Evolutionary conservation across 2,113 vertebrate genomes (phyloP), one percentile per base, ranked within the genome.

Genomic region (Hemibates koningsi): DNA sequence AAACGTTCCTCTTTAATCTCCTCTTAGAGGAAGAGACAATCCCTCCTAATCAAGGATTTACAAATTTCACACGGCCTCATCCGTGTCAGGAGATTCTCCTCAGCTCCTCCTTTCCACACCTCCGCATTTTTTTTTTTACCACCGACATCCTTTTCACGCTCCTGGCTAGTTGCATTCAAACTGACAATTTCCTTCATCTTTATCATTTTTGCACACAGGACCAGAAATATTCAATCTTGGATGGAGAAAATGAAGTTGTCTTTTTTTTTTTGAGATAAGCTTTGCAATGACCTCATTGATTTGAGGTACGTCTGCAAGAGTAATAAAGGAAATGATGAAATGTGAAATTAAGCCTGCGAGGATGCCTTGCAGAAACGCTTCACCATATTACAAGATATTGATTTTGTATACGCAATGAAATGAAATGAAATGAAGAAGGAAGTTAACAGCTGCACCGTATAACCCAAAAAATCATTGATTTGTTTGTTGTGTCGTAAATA

Each of bases 41-140:
- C 86, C 86, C 9, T 87, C 82, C 85, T 91, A 88, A 93, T 94
- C 88, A 91, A 89, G 87, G 78, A 81, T 87, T 91, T 85, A 16
- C 16, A 61, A 36, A 93, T 94, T 93, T 92, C 85, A 85, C 88
- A 92, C 76, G 17, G 83, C 41, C 29, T 92, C 90, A 81, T 91
- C 81, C 6, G 4, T 86, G 85, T 89, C 89, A 82, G 61, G 61
- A 82, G 82, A 90, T 90, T 91, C 81, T 88, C 73, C 68, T 45
- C 59, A 21, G 32, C 86, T 89, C 73, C 76, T 84, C 86, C 86
- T 91, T 71, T 57, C 16, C 43, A 85, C 88, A 71, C 83, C 78
- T 85, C 80, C 24, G 12, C 50, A 36, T 76, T 80, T 87, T 54
- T 21, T 68, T 80, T 86, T 38, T 38, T 10, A 27, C 68, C 76